phyloP scores from a whole-genome alignment of 2,797 vertebrate species.

The Sphaeramia orbicularis region DNA sequence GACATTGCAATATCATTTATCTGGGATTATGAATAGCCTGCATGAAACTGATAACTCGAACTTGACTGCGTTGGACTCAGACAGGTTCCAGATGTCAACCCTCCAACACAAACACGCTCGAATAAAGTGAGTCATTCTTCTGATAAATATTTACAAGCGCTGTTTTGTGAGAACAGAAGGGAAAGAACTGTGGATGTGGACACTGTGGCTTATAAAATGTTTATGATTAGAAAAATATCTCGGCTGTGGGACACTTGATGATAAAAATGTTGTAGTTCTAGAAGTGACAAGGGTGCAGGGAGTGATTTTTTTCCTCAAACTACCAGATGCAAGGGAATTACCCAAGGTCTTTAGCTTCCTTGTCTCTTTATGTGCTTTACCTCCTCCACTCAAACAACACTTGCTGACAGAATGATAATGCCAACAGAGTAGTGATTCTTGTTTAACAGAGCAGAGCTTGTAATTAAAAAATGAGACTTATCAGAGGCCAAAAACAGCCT shows the following conservation, averaged over 20 bases:
- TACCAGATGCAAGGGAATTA: constrained; percentile 10
- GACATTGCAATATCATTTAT: constrained; percentile 1
- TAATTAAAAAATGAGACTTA: constrained; percentile 36
- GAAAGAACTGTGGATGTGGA: neutral
- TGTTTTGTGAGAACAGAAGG: constrained; percentile 16
- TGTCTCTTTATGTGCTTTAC: constrained; percentile 3
- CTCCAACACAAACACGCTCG: constrained; percentile 13
- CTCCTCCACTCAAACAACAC: constrained; percentile 14
- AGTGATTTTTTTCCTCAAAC: constrained; percentile 12
- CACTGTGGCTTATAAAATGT: constrained; percentile 32
- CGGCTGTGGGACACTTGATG: constrained; percentile 5
- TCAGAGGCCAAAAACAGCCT: constrained; percentile 19
- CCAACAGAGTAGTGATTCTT: constrained; percentile 19
- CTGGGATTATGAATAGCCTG: neutral
- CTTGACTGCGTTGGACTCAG: constrained; percentile 16
- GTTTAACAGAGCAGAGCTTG: constrained; percentile 39
- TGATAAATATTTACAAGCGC: constrained; percentile 48
- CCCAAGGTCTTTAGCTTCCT: constrained; percentile 13
- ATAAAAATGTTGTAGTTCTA: constrained; percentile 19
- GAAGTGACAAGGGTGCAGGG: neutral
- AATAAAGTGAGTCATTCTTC: constrained; percentile 47
- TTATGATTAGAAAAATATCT: constrained; percentile 18
- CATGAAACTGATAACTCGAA: constrained; percentile 13
- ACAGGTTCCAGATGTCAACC: constrained; percentile 37
- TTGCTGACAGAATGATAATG: constrained; percentile 9